A percentile compares a stretch with the other conserved stretches of the same genome.
Evolutionary conservation across 2,888 invertebrate genomes (phyloP).

Genomic region (Harmothoe impar): DNA sequence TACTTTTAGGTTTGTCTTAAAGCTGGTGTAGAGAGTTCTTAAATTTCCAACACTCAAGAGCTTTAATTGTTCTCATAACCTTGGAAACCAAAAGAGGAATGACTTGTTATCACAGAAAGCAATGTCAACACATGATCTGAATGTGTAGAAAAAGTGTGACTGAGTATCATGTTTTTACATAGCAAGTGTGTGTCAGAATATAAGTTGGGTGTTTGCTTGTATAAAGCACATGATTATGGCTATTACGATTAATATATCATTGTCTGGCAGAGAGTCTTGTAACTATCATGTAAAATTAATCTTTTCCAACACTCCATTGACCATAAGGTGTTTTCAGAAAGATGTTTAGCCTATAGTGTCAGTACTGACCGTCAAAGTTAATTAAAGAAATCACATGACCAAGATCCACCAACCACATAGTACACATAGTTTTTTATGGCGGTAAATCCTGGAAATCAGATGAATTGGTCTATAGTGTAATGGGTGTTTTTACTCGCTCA

Average conservation of each 20-base stretch:
- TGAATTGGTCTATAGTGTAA: not conserved
- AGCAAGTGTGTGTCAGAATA: not conserved
- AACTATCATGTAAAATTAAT: conserved; percentile 49
- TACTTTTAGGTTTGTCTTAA: not conserved
- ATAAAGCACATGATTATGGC: conserved; percentile 36
- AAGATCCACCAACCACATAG: conserved; percentile 33
- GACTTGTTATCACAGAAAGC: conserved; percentile 5
- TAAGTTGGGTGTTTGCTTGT: conserved; percentile 23
- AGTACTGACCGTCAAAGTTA: not conserved
- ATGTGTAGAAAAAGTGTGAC: not conserved
- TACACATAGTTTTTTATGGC: conserved; percentile 17
- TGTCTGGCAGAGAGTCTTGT: conserved; percentile 45
- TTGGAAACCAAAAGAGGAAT: conserved; percentile 12
- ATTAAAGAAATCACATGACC: conserved; percentile 25
- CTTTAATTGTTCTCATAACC: conserved; percentile 19
- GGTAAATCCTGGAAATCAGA: conserved; percentile 49
- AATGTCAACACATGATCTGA: conserved; percentile 40
- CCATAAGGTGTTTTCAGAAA: not conserved
- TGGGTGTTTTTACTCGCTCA: conserved; percentile 57
- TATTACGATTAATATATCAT: conserved; percentile 40
- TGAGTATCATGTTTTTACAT: conserved; percentile 27
- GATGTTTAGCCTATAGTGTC: conserved; percentile 25
- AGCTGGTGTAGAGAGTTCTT: not conserved
- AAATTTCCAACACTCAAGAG: not conserved
- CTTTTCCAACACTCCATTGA: not conserved